phyloP scores from a whole-genome alignment of 2,888 invertebrate species.

The Trichogramma dendrolimi region DNA sequence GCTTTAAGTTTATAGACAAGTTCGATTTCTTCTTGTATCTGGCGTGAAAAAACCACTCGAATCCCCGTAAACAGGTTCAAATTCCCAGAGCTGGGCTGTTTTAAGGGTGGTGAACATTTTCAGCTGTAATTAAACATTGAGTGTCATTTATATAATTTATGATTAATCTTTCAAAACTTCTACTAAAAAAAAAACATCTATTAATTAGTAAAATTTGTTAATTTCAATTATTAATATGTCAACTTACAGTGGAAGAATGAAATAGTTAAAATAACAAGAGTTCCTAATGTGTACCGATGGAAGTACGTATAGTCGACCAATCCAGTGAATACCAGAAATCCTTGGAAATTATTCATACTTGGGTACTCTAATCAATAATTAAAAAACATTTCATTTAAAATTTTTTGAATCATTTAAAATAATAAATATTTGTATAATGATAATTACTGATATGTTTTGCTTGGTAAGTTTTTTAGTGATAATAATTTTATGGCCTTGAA shows the following conservation, averaged over 20 bases:
- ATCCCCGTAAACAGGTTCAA: too few relatives aligned
- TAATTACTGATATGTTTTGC: slow-evolving; percentile 47
- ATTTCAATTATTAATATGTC: slow-evolving; percentile 3
- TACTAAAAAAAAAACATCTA: slow-evolving; percentile 4
- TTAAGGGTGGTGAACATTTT: too few relatives aligned
- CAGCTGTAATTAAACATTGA: slow-evolving; percentile 38
- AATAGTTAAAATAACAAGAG: slow-evolving; percentile 39
- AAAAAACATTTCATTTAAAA: slow-evolving; percentile 22
- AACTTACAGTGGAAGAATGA: slow-evolving; percentile 46
- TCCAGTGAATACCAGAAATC: slow-evolving; percentile 45
- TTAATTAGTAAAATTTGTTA: slow-evolving; percentile 9
- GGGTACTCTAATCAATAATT: slow-evolving; percentile 44
- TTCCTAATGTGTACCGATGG: slow-evolving; percentile 46
- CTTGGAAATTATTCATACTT: slow-evolving; percentile 42
- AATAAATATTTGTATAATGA: slow-evolving; percentile 3
- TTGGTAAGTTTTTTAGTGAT: slow-evolving; percentile 46
- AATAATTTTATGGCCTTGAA: slow-evolving; percentile 46
- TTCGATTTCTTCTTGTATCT: too few relatives aligned
- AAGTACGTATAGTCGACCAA: slow-evolving; percentile 45
- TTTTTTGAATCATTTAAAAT: neutral
- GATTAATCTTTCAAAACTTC: too few relatives aligned
- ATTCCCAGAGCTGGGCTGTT: too few relatives aligned
- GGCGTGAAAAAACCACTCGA: too few relatives aligned
- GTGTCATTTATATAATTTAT: too few relatives aligned
- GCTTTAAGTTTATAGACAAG: too few relatives aligned